These are phyloP conservation scores for Serrognathus titanus DNA, from an alignment of 2,888 invertebrate species.

Conservation along the genomic window DNA sequence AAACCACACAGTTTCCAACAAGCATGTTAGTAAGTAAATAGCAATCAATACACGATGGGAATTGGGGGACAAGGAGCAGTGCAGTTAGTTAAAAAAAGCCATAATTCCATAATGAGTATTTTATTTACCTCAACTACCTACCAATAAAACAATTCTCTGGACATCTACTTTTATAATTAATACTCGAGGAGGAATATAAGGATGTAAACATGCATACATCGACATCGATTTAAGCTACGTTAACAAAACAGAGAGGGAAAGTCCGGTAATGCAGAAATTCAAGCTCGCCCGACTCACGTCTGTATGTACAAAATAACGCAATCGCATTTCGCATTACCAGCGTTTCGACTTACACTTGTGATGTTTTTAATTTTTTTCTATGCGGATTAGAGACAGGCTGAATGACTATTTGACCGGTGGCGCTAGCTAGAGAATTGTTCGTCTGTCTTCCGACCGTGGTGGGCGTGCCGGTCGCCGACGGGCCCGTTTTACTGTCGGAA, in stretches of 20 bases:
- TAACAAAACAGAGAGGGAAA: background rate
- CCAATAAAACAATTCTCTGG: conserved; percentile 6
- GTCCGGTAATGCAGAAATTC: background rate
- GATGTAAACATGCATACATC: conserved; percentile 6
- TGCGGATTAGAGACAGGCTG: conserved; percentile 48
- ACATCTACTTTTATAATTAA: conserved; percentile 3
- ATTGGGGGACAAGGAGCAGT: background rate
- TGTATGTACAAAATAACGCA: background rate
- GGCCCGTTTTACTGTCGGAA: conserved; percentile 11
- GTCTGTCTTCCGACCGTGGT: conserved; percentile 70
- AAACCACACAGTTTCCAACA: background rate
- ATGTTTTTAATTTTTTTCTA: conserved; percentile 61
- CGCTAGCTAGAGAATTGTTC: conserved; percentile 80
- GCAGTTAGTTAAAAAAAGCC: conserved; percentile 12
- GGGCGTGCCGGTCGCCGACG: conserved; percentile 6
- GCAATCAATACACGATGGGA: conserved; percentile 2
- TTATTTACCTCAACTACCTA: conserved; percentile 14
- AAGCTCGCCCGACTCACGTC: background rate
- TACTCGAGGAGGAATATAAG: conserved; percentile 6
- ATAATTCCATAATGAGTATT: conserved; percentile 12
- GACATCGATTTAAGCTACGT: conserved; percentile 4
- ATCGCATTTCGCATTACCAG: background rate
- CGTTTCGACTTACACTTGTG: conserved; percentile 60
- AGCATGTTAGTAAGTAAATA: background rate
- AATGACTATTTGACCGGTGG: conserved; percentile 80